phyloP scores from a whole-genome alignment of 2,797 vertebrate species.

The Psittacula derbiana region DNA sequence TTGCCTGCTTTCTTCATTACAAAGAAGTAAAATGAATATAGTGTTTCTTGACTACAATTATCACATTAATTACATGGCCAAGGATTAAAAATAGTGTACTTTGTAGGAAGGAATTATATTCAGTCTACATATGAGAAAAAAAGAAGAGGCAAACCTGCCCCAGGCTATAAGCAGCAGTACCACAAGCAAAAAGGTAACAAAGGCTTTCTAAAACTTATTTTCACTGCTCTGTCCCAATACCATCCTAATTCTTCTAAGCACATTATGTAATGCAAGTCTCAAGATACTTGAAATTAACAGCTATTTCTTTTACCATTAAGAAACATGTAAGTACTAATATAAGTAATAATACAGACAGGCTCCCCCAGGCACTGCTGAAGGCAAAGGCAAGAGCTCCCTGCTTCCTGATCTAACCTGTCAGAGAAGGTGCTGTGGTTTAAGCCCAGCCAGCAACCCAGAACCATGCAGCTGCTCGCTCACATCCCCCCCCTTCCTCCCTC shows the following conservation, averaged over 20 bases:
- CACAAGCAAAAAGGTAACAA: not conserved
- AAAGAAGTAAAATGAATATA: not conserved
- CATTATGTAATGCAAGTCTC: not conserved
- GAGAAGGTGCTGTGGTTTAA: not conserved
- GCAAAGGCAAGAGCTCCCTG: not conserved
- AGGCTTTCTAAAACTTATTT: not conserved
- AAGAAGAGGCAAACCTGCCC: not conserved
- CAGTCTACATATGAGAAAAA: not conserved
- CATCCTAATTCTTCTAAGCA: not conserved
- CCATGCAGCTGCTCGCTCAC: no score
- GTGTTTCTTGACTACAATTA: not conserved
- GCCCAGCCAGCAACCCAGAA: no score
- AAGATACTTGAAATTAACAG: not conserved
- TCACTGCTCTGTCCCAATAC: not conserved
- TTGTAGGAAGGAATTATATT: not conserved
- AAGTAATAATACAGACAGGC: not conserved
- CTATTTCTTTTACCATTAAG: not conserved
- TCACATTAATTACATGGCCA: not conserved
- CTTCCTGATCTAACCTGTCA: not conserved
- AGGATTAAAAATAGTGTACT: not conserved
- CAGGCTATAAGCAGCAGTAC: not conserved
- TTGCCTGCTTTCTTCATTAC: not conserved
- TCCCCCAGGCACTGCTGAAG: not conserved
- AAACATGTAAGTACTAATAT: not conserved
- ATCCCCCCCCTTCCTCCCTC: no score